phyloP scores from a whole-genome alignment of 2,888 invertebrate genomes.

The Drosophila limbata region DNA sequence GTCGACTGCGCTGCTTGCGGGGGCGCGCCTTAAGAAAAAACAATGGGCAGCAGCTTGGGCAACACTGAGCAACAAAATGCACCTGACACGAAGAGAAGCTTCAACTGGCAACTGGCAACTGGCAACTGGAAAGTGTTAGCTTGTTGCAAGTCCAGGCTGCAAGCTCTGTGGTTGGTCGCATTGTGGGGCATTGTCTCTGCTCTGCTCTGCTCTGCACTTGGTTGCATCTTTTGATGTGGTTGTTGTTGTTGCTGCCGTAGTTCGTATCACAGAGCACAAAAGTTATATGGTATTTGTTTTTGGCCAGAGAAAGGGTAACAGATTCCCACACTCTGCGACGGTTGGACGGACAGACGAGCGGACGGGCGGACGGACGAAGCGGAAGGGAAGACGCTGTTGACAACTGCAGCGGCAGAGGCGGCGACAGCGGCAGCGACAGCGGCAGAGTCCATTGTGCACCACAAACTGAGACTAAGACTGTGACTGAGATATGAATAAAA shows the following conservation, averaged over 20 bases:
- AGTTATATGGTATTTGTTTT: constrained; percentile 70
- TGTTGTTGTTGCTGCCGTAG: constrained; percentile 17
- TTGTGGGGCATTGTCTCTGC: constrained; percentile 28
- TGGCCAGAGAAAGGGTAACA: constrained; percentile 81
- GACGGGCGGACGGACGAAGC: constrained; percentile 20
- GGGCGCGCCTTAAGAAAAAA: constrained; percentile 61
- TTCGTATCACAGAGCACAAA: constrained; percentile 59
- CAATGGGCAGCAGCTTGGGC: constrained; percentile 56
- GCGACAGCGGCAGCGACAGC: constrained; percentile 23
- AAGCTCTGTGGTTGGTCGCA: constrained; percentile 63
- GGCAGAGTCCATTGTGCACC: constrained; percentile 23
- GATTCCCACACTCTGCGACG: constrained; percentile 80
- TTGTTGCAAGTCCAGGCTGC: constrained; percentile 49
- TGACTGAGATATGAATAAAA: constrained; percentile 55
- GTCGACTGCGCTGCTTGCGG: constrained; percentile 54
- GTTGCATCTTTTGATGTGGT: constrained; percentile 1
- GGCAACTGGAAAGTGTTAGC: constrained; percentile 39
- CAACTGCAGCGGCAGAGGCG: constrained; percentile 48
- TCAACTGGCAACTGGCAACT: constrained; percentile 24
- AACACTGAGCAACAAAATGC: constrained; percentile 39
- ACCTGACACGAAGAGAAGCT: constrained; percentile 50
- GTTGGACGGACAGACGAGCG: constrained; percentile 16
- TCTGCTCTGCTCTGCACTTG: constrained; percentile 12
- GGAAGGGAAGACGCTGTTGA: constrained; percentile 60
- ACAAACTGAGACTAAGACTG: constrained; percentile 14